Percentiles rank a stretch among this genome's conserved stretches.
Evolutionary conservation across 2,888 invertebrate species (phyloP).

Genomic region (Drosophila heteroneura): DNA sequence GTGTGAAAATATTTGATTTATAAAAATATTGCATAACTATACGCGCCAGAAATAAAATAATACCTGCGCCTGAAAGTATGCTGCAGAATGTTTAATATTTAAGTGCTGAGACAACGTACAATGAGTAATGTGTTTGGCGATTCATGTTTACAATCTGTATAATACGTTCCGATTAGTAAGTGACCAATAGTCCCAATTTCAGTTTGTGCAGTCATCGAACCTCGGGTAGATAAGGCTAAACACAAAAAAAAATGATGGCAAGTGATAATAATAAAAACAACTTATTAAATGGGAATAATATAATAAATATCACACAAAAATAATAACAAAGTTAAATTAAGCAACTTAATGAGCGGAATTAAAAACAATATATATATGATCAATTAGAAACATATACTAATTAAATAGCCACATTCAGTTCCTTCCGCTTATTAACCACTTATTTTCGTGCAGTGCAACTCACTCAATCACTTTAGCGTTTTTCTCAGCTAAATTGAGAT

Average conservation of each 20-base stretch:
- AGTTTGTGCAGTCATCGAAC: slow-evolving; percentile 17
- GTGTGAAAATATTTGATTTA: neutral
- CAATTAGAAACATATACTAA: neutral
- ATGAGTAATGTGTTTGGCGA: slow-evolving; percentile 23
- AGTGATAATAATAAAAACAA: neutral
- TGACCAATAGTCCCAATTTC: slow-evolving; percentile 18
- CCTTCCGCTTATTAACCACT: neutral
- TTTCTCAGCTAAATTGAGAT: slow-evolving; percentile 37
- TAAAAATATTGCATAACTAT: slow-evolving; percentile 34
- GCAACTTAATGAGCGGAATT: neutral
- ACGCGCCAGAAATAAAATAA: slow-evolving; percentile 2
- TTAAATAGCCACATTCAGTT: neutral
- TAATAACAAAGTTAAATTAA: neutral
- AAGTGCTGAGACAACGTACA: neutral
- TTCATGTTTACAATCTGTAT: slow-evolving; percentile 17
- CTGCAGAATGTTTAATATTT: neutral
- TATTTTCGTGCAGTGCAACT: slow-evolving; percentile 31
- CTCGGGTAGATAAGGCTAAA: slow-evolving; percentile 1
- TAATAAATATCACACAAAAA: neutral
- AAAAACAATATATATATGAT: no score
- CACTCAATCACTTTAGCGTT: neutral
- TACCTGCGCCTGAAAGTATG: slow-evolving; percentile 16
- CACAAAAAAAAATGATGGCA: neutral
- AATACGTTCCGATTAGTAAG: slow-evolving; percentile 3
- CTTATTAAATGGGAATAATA: neutral